Conservation (phyloP, 2,113 vertebrate genomes). For the Otus sunia region DNA sequence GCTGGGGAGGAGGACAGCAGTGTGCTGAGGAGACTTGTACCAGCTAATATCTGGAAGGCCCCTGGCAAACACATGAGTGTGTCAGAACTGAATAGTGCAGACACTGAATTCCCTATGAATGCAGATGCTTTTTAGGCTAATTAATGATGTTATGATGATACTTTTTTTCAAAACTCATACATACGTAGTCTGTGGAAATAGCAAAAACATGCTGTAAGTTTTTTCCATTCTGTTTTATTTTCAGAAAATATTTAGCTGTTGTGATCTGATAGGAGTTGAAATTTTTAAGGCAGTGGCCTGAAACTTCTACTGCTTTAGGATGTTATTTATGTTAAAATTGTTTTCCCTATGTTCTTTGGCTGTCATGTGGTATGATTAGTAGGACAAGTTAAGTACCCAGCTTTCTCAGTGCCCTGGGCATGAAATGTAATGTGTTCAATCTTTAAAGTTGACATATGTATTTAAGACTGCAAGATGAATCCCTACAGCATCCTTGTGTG, state of each 20-base stretch:
- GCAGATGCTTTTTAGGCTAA: neutral
- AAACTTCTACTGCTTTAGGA: neutral
- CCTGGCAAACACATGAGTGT: neutral
- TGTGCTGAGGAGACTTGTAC: neutral
- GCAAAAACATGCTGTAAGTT: neutral
- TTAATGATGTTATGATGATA: neutral
- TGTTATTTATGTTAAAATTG: neutral
- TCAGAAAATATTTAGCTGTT: neutral
- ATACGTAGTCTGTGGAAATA: neutral
- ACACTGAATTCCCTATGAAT: neutral
- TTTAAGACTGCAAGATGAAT: conserved; percentile 5
- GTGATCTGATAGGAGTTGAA: neutral
- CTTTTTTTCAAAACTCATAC: neutral
- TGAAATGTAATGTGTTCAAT: neutral
- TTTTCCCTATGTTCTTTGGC: neutral
- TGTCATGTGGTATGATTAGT: neutral
- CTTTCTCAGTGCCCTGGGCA: neutral
- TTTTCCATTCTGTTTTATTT: neutral
- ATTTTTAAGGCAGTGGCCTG: neutral
- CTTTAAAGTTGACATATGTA: neutral
- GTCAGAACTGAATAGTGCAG: neutral
- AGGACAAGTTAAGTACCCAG: neutral
- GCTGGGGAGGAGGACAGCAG: neutral
- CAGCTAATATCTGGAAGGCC: neutral
- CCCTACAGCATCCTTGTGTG: neutral